phyloP scores from a whole-genome alignment of 2,113 vertebrate species.

The Brienomyrus longianalis region DNA sequence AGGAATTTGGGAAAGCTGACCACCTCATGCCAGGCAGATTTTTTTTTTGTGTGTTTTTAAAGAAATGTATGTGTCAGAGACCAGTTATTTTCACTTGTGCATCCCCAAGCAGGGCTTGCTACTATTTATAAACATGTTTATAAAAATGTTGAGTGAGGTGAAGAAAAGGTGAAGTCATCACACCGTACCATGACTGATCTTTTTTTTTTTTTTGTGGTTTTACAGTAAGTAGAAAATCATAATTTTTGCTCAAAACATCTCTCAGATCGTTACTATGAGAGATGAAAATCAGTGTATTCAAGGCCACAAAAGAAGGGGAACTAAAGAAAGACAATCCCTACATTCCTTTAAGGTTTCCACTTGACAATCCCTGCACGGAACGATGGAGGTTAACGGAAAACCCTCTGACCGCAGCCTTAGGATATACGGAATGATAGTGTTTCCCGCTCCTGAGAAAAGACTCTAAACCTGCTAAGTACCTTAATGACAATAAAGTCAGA shows the following conservation, averaged over 20 bases:
- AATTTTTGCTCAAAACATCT: no score
- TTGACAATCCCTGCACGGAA: not conserved
- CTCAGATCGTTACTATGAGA: not conserved
- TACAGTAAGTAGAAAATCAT: not conserved
- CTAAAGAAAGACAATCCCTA: not conserved
- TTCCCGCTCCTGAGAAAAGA: slow-evolving; percentile 9
- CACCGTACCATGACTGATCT: not conserved
- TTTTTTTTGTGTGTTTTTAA: not conserved
- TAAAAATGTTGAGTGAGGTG: not conserved
- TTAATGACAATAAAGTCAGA: not conserved
- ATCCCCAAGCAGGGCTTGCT: not conserved
- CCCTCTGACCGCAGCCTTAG: slow-evolving; percentile 1
- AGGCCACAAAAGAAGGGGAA: not conserved
- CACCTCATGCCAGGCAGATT: not conserved
- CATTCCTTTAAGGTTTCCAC: not conserved
- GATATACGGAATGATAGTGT: not conserved
- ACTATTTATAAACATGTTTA: not conserved
- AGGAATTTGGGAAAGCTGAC: slow-evolving; percentile 32
- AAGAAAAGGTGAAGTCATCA: slow-evolving; percentile 5
- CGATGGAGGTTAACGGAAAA: not conserved
- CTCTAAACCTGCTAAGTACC: not conserved
- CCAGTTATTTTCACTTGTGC: not conserved
- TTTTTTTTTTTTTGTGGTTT: not conserved
- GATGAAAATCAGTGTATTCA: not conserved
- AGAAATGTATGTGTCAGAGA: not conserved